phyloP scores from a whole-genome alignment of 2,113 vertebrate species.

The Nansenia antarctica region DNA sequence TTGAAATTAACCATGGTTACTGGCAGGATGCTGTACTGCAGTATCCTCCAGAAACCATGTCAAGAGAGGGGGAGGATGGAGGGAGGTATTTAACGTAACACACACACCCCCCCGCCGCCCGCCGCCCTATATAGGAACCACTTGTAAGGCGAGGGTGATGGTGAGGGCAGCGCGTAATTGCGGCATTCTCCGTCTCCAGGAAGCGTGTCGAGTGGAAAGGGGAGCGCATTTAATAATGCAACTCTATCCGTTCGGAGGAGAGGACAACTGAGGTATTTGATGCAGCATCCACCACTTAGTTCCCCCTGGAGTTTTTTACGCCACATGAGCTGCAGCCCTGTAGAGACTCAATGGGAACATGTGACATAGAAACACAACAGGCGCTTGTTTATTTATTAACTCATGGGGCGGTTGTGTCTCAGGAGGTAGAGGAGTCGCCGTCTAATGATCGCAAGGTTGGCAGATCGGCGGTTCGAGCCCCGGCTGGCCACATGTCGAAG shows the following conservation, averaged over 20 bases:
- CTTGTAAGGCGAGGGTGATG: no score
- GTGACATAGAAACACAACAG: constrained; percentile 12
- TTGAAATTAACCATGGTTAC: constrained; percentile 56
- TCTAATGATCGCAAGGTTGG: no score
- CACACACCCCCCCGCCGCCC: constrained; percentile 1
- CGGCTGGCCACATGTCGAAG: no score
- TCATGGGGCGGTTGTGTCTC: no score
- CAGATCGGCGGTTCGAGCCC: no score
- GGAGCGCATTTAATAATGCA: constrained; percentile 44
- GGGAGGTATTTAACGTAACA: constrained; percentile 22
- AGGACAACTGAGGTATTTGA: constrained; percentile 60
- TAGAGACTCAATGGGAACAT: constrained; percentile 28
- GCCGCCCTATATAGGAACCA: background rate
- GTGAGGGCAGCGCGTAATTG: no score
- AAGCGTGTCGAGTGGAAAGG: background rate
- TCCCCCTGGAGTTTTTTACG: constrained; percentile 23
- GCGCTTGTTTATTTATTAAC: background rate
- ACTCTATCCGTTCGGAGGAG: constrained; percentile 55
- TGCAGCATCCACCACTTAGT: constrained; percentile 32
- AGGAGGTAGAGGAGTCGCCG: no score
- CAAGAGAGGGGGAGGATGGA: constrained; percentile 1
- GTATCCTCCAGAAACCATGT: constrained; percentile 41
- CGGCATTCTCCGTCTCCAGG: no score
- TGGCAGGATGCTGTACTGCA: constrained; percentile 26
- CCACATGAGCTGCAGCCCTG: constrained; percentile 24